phyloP scores from a whole-genome alignment of 2,797 vertebrate species.

The Leptoclinus maculatus region DNA sequence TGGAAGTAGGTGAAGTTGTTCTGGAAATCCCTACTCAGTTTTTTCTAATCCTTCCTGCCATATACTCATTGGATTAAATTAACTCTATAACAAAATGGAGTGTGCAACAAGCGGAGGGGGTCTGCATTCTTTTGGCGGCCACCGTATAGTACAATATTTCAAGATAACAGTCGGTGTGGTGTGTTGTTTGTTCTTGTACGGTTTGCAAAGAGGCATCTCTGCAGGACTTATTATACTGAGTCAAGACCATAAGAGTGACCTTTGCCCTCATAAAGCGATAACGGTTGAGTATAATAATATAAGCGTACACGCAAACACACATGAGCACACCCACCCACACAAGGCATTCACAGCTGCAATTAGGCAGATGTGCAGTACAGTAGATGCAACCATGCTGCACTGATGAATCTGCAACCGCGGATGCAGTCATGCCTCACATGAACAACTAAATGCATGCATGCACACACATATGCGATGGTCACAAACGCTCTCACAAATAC shows the following conservation, averaged over 20 bases:
- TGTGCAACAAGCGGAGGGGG: neutral
- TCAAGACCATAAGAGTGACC: neutral
- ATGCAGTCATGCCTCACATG: slow-evolving; percentile 24
- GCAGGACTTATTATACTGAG: slow-evolving; percentile 5
- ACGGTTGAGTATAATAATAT: neutral
- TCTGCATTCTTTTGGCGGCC: too few species aligned
- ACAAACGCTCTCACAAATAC: neutral
- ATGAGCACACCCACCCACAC: slow-evolving; percentile 17
- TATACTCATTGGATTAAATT: neutral
- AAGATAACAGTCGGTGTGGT: too few species aligned
- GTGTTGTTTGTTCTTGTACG: neutral
- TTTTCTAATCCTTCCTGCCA: too few species aligned
- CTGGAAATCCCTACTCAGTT: too few species aligned
- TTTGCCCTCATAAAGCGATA: slow-evolving; percentile 15
- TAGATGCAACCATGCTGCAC: slow-evolving; percentile 46
- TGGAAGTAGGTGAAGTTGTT: too few species aligned
- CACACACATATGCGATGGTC: slow-evolving; percentile 18
- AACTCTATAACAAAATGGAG: neutral
- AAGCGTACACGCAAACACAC: slow-evolving; percentile 10
- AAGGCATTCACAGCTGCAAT: slow-evolving; percentile 30
- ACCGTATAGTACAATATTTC: neutral
- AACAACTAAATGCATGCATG: neutral
- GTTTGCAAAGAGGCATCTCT: neutral
- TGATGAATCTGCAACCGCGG: slow-evolving; percentile 52
- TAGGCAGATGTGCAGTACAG: slow-evolving; percentile 40